These are phyloP conservation scores for Pachypanchax playfairii DNA, from an alignment of 2,113 vertebrate species.

Conservation along the genomic window DNA sequence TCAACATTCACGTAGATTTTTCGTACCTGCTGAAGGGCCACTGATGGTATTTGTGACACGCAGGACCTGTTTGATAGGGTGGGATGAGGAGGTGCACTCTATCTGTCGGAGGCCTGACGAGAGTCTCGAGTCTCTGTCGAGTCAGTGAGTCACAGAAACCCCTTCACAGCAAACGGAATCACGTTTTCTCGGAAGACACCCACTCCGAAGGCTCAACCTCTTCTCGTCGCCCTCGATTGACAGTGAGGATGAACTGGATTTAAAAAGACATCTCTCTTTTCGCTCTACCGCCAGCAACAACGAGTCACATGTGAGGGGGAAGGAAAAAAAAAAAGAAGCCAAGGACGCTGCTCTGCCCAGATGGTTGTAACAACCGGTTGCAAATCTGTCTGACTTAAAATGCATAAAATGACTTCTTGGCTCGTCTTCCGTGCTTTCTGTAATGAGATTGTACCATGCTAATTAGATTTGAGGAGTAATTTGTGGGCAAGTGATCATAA, in stretches of 20 bases:
- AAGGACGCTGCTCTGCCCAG: conserved; percentile 52
- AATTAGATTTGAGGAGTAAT: conserved; percentile 31
- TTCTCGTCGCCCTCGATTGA: conserved; percentile 40
- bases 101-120: conserved; percentile 66
- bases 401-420: conserved; percentile 21
- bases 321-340: conserved; percentile 23
- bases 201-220: conserved; percentile 46
- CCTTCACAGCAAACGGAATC: conserved; percentile 68
- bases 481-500: conserved; percentile 48
- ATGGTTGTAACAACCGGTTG: conserved; percentile 59
- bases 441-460: conserved; percentile 36
- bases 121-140: conserved; percentile 66
- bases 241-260: conserved; percentile 40
- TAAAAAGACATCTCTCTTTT: conserved; percentile 33
- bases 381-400: conserved; percentile 63
- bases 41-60: conserved; percentile 64
- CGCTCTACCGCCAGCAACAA: conserved; percentile 14
- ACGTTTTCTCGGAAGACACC: conserved; percentile 65
- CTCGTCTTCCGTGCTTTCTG: conserved; percentile 30
- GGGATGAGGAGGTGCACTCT: conserved; percentile 42
- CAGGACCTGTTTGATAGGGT: conserved; percentile 51
- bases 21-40: conserved; percentile 3
- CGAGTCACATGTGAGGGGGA: conserved; percentile 22
- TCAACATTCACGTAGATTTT: not conserved
- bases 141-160: conserved; percentile 74